Base-by-base conservation (phyloP, 2,113 vertebrate genomes). In the Sylvia atricapilla region DNA sequence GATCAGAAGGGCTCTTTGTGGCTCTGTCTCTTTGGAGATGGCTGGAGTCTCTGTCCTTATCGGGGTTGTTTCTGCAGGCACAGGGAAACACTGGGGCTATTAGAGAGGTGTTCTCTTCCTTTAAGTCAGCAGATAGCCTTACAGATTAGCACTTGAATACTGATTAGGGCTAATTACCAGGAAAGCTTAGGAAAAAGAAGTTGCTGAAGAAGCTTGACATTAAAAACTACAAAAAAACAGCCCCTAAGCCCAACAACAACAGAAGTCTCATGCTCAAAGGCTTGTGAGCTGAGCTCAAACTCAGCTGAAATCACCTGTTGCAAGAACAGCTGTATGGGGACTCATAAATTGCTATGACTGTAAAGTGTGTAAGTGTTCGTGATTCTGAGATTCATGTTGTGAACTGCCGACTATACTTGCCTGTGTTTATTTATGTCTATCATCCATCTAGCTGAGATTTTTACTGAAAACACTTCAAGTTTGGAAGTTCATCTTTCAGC, bases 1-100 rank as follows among this genome's bases (percentile, higher is more conserved):
- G 16, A 98, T 98, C 96, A 97, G 97, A 97, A 94, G 95, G 91
- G 97, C 73, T 94, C 98, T 98, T 98, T 98, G 98, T 98, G 97
- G 88, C 50, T 75, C 89, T 84, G 80, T 87, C 72, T 91, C 95
- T 95, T 85, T 83, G 58, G 91, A 95, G 95, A 96, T 97, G 97
- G 97, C 97, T 98, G 93, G 81, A 96, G 96, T 72, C 96, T 98
- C 97, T 97, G 97, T 98, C 96, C 97, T 95, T 90, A 93, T 95
- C 93, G 2, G 39, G 67, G 66, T 83, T 89, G 90, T 90, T 91
- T 80, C 96, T 76, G 81, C 83, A 83, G 96, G 88, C 96, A 69
- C 55, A 90, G 92, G 95, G 93, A 97, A 97, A 98, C 97, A 97
- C 97, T 96, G 70, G 25, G 82, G 70, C 97, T 94, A 95, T 98